Evolutionary conservation across 2,797 vertebrate genomes (phyloP).

Genomic region (Pristis pectinata): DNA sequence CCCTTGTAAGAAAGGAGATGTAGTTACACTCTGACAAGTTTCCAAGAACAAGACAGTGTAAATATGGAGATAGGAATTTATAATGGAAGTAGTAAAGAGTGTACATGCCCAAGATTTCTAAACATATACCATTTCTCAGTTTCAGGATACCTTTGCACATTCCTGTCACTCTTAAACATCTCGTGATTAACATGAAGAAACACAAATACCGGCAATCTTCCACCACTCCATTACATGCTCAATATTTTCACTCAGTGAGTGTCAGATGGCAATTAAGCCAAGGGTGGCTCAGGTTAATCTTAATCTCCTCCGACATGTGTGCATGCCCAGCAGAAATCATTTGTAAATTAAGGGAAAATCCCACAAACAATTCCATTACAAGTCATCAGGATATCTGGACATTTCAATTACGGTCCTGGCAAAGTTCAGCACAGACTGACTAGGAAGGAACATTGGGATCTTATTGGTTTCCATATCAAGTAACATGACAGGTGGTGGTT

Average conservation of each 20-base stretch:
- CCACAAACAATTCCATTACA: not conserved
- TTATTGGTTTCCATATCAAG: not conserved
- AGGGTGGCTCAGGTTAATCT: not conserved
- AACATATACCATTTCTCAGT: no score
- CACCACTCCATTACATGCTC: not conserved
- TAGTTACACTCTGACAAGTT: not conserved
- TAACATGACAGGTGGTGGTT: not conserved
- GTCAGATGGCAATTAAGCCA: not conserved
- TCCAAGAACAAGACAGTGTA: not conserved
- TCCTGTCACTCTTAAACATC: not conserved
- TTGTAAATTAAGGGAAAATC: not conserved
- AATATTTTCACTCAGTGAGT: not conserved
- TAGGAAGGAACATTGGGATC: not conserved
- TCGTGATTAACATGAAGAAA: not conserved
- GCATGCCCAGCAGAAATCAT: not conserved
- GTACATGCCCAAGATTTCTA: not conserved
- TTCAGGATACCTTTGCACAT: not conserved
- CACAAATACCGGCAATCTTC: not conserved
- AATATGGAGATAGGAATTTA: not conserved
- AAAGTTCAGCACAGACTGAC: not conserved
- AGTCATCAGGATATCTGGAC: not conserved
- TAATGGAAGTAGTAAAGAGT: not conserved
- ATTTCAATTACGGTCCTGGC: not conserved
- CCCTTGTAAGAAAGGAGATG: not conserved
- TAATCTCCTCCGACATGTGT: not conserved